Evolutionary conservation across 2,888 invertebrate species (phyloP).

Genomic region (Bombylius major): DNA sequence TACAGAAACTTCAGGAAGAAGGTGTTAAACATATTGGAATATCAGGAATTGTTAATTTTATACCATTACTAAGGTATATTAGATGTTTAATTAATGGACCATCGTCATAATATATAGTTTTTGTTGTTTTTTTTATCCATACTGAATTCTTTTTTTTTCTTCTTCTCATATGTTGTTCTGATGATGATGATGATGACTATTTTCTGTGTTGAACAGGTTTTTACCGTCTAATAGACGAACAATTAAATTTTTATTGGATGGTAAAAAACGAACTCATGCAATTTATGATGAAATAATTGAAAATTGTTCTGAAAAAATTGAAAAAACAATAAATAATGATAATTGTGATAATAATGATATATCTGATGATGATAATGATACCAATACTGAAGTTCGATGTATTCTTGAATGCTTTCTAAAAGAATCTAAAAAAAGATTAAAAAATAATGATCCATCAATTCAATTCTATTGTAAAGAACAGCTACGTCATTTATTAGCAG

Average conservation of each 20-base stretch:
- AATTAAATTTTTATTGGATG: slow-evolving; percentile 53
- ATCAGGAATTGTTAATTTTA: slow-evolving; percentile 70
- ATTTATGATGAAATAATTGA: slow-evolving; percentile 56
- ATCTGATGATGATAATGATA: not conserved
- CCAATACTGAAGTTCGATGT: slow-evolving; percentile 20
- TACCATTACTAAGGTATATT: slow-evolving; percentile 60
- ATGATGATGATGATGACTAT: too few species aligned
- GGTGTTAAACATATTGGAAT: slow-evolving; percentile 73
- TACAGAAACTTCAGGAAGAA: slow-evolving; percentile 67
- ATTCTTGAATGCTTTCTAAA: slow-evolving; percentile 53
- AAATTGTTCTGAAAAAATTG: slow-evolving; percentile 35
- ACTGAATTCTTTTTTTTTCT: not conserved
- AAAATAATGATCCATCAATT: slow-evolving; percentile 35
- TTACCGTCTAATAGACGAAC: slow-evolving; percentile 46
- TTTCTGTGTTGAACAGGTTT: slow-evolving; percentile 17
- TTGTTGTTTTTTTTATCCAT: too few species aligned
- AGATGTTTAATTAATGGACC: not conserved
- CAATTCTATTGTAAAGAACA: slow-evolving; percentile 52
- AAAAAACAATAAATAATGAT: slow-evolving; percentile 4
- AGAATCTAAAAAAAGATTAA: slow-evolving; percentile 43
- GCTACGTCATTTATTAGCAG: slow-evolving; percentile 60
- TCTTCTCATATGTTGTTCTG: too few species aligned
- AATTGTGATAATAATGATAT: slow-evolving; percentile 3
- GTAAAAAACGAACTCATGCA: slow-evolving; percentile 58
- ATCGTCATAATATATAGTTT: not conserved